These are phyloP conservation scores for Carollia perspicillata DNA, from an alignment of 2,113 vertebrate species.

Conservation along the genomic window DNA sequence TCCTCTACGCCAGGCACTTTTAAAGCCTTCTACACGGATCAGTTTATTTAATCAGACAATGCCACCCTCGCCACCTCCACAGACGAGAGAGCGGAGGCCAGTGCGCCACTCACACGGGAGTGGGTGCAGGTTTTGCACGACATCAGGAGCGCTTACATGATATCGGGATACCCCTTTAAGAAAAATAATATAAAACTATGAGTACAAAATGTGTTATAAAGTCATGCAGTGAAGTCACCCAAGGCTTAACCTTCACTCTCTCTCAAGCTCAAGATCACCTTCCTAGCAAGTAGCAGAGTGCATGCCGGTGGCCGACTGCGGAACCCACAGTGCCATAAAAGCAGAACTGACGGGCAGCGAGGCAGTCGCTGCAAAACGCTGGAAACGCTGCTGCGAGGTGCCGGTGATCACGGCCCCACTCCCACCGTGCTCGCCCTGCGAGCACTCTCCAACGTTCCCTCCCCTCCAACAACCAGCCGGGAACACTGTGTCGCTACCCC, in stretches of 20 bases:
- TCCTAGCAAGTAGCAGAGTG: neutral
- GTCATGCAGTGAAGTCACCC: neutral
- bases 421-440: neutral
- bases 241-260: neutral
- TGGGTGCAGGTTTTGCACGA: neutral
- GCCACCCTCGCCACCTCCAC: neutral
- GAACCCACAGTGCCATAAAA: neutral
- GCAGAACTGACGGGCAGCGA: neutral
- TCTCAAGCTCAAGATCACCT: neutral
- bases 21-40: neutral
- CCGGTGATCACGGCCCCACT: neutral
- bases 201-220: neutral
- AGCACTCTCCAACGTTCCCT: neutral
- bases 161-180: neutral
- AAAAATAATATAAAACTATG: neutral
- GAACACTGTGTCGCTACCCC: neutral
- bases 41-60: neutral
- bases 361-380: neutral
- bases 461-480: neutral
- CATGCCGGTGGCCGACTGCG: neutral
- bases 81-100: neutral
- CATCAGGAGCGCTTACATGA: neutral
- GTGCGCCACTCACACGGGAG: neutral
- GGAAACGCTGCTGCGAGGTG: no score
- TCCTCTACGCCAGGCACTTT: neutral